Percentiles rank a stretch among this genome's conserved stretches.
Evolutionary conservation across 2,113 vertebrate species (phyloP).

Genomic region (Xiphias gladius): DNA sequence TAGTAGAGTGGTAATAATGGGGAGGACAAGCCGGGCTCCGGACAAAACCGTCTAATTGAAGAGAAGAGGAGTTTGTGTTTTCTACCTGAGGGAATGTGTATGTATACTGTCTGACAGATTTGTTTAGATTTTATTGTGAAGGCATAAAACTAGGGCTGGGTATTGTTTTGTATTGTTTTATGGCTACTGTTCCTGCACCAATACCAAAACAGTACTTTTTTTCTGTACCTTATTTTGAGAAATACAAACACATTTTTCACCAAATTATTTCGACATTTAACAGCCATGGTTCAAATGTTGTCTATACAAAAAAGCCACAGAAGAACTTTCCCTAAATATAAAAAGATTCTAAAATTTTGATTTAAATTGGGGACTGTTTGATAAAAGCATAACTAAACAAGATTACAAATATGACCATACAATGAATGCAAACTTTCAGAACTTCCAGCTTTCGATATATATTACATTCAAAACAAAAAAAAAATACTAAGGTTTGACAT

Average conservation of each 20-base stretch:
- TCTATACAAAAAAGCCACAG: not conserved
- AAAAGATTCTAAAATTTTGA: not conserved
- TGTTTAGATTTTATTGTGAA: not conserved
- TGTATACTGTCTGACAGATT: not conserved
- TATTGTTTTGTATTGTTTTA: too few relatives aligned
- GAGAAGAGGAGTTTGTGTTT: conserved; percentile 24
- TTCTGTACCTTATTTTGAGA: not conserved
- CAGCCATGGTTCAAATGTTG: not conserved
- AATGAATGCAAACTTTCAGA: not conserved
- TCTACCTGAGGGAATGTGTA: not conserved
- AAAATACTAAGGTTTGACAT: not conserved
- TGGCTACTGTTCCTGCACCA: not conserved
- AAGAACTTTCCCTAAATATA: not conserved
- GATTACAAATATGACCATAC: not conserved
- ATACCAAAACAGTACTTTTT: not conserved
- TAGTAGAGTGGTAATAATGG: conserved; percentile 40
- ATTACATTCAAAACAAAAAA: not conserved
- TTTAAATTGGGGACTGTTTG: not conserved
- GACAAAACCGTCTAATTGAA: conserved; percentile 68
- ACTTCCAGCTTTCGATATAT: not conserved
- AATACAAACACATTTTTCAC: not conserved
- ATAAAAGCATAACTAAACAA: not conserved
- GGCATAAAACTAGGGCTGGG: too few relatives aligned
- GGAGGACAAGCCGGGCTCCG: conserved; percentile 42
- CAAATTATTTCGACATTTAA: not conserved